Conservation (phyloP, 2,888 invertebrate species). For the Macropis europaea region DNA sequence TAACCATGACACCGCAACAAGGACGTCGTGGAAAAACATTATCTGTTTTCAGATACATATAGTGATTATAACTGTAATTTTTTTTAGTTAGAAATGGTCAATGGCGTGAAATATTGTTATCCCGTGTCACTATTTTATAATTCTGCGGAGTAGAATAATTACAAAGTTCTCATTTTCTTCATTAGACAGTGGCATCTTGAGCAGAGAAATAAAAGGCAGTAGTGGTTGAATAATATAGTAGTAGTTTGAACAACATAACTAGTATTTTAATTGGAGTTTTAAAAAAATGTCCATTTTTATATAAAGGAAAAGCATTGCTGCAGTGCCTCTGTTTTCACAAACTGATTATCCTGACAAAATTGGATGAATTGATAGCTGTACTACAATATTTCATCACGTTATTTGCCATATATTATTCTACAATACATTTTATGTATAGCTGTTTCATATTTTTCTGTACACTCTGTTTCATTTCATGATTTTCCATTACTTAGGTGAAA, state of each 20-base stretch:
- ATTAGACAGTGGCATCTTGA: slow-evolving; percentile 9
- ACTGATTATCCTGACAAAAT: neutral
- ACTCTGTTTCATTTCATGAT: slow-evolving; percentile 26
- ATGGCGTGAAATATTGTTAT: slow-evolving; percentile 57
- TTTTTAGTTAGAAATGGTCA: slow-evolving; percentile 46
- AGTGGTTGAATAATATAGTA: neutral
- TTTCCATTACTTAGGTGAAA: slow-evolving; percentile 74
- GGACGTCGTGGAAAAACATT: slow-evolving; percentile 13
- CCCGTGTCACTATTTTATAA: neutral
- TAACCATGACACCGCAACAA: slow-evolving; percentile 2
- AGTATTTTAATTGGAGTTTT: neutral
- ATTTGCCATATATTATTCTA: slow-evolving; percentile 51
- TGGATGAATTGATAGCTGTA: slow-evolving; percentile 1
- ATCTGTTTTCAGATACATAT: slow-evolving; percentile 44
- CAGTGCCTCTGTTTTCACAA: neutral
- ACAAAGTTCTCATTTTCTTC: neutral
- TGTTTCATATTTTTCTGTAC: slow-evolving; percentile 17
- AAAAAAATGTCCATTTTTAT: neutral
- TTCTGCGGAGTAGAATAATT: neutral
- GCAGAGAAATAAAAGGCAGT: slow-evolving; percentile 21
- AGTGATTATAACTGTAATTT: slow-evolving; percentile 38
- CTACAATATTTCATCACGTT: slow-evolving; percentile 56
- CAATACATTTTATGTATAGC: slow-evolving; percentile 29
- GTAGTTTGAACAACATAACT: slow-evolving; percentile 6
- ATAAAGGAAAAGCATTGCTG: too few species aligned